These are phyloP conservation scores for Noctuana brunneofusca DNA, from an alignment of 2,888 invertebrate species.

Conservation along the genomic window DNA sequence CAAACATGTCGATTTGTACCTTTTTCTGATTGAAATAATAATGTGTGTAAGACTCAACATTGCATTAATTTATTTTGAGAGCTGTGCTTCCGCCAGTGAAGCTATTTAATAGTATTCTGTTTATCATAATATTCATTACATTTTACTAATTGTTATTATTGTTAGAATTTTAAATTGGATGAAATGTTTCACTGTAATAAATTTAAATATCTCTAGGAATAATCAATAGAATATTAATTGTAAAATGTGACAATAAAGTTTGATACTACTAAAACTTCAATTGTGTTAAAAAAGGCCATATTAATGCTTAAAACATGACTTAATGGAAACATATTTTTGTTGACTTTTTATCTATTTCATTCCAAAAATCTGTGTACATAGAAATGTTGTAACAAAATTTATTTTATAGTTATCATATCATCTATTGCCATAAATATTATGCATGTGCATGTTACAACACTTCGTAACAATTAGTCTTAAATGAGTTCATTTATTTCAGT, in stretches of 20 bases:
- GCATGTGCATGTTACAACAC: slow-evolving; percentile 36
- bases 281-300: too few species aligned
- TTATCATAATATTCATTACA: not conserved
- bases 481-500: slow-evolving; percentile 38
- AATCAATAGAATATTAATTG: too few species aligned
- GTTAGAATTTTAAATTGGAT: too few species aligned
- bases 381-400: not conserved
- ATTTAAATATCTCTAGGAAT: too few species aligned
- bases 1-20: slow-evolving; percentile 76
- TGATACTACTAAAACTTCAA: too few species aligned
- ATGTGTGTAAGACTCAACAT: slow-evolving; percentile 44
- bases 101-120: slow-evolving; percentile 16
- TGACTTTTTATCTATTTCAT: too few species aligned
- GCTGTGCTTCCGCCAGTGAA: slow-evolving; percentile 16
- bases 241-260: too few species aligned
- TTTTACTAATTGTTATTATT: not conserved
- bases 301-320: too few species aligned
- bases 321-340: too few species aligned
- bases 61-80: slow-evolving; percentile 28
- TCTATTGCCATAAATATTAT: slow-evolving; percentile 7
- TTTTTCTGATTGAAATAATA: slow-evolving; percentile 72
- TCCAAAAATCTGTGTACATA: not conserved
- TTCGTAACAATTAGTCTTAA: slow-evolving; percentile 34
- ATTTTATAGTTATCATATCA: not conserved
- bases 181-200: too few species aligned